Percentiles rank a stretch among this genome's conserved stretches.
Conservation (phyloP, 2,797 vertebrate genomes). For the Hydrolagus colliei region DNA sequence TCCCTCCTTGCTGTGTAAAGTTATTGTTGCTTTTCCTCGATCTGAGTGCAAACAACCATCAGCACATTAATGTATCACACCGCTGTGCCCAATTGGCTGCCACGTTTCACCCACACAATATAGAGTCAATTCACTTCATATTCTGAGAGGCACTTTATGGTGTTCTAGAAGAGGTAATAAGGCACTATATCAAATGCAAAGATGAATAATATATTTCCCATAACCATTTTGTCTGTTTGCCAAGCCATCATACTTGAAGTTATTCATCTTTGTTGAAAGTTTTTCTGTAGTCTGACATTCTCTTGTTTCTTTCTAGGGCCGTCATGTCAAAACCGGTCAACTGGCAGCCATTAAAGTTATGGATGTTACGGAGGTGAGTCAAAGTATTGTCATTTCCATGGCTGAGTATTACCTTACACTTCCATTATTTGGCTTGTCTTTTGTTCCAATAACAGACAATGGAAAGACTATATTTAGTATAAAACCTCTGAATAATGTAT, state of each 20-base stretch:
- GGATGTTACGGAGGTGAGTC: conserved; percentile 94
- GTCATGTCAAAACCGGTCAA: conserved; percentile 97
- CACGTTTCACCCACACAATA: too few species aligned
- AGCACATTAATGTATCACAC: too few species aligned
- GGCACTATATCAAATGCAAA: too few species aligned
- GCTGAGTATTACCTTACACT: neutral
- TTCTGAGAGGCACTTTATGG: too few species aligned
- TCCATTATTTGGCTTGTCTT: neutral
- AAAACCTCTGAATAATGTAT: neutral
- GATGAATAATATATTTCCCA: too few species aligned
- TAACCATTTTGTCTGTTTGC: neutral
- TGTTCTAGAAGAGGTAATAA: too few species aligned
- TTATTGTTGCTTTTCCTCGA: too few species aligned
- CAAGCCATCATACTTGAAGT: too few species aligned
- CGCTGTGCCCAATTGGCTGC: too few species aligned
- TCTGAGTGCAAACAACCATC: too few species aligned
- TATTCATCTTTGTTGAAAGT: neutral
- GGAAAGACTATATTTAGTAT: neutral
- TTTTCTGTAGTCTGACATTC: conserved; percentile 24
- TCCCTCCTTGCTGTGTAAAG: too few species aligned
- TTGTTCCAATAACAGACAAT: neutral
- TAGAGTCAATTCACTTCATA: too few species aligned
- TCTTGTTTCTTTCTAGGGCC: conserved; percentile 65
- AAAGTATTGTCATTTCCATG: neutral
- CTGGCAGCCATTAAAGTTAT: conserved; percentile 98